A percentile compares a stretch with the other conserved stretches of the same genome.
Conservation (phyloP, 2,113 vertebrate species). For the Prinia subflava region DNA sequence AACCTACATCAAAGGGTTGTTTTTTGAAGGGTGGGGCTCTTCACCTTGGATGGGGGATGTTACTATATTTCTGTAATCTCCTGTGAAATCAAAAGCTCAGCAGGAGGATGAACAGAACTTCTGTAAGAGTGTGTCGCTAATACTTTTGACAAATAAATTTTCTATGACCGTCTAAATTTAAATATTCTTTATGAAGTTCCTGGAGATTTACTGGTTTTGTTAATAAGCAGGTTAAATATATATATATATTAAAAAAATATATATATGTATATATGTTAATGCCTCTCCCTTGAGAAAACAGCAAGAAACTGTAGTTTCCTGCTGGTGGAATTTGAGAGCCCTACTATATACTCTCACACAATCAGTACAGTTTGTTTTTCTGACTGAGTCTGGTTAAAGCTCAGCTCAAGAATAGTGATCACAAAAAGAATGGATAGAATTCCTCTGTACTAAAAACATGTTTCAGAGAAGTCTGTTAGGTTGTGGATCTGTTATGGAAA, state of each 20-base stretch:
- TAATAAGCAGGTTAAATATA: not conserved
- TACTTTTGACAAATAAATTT: not conserved
- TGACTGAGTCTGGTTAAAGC: not conserved
- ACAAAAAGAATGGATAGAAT: not conserved
- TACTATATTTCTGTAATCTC: not conserved
- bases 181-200: not conserved
- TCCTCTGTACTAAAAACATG: not conserved
- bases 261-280: not conserved
- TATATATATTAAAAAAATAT: not conserved
- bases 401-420: not conserved
- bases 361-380: not conserved
- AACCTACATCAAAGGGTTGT: constrained; percentile 17
- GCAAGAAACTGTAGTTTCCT: not conserved
- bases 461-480: not conserved
- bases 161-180: not conserved
- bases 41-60: not conserved
- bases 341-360: not conserved
- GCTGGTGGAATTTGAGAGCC: not conserved
- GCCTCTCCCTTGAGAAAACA: not conserved
- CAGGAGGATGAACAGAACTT: not conserved
- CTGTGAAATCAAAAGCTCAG: not conserved
- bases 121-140: not conserved
- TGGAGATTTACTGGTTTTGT: not conserved
- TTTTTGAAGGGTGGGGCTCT: not conserved
- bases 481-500: not conserved